Evolutionary conservation across 2,113 vertebrate genomes (phyloP), one percentile per base, ranked within the genome.

Genomic region (Sphyrna mokarran): DNA sequence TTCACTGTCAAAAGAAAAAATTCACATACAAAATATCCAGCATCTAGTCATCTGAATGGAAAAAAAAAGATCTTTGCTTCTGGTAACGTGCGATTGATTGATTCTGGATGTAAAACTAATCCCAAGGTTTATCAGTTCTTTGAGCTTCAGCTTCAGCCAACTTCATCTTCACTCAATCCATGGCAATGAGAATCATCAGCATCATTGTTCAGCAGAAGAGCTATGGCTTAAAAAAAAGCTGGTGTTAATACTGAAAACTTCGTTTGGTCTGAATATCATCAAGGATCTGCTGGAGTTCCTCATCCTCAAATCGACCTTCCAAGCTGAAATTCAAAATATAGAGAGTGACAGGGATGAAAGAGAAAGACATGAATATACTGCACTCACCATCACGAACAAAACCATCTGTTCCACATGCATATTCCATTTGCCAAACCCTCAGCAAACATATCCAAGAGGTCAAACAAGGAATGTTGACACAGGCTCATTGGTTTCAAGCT

Each of bases 181-280:
- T 29, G 37, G 26, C 18, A 48, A 20, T 14, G 93, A 4, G 20
- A 43, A 95, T 3, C 68, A 95, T 37, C 93, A 48, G 40, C 63
- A 37, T 61, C 89, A 93, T 22, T 68, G 14, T 93, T 68, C 93
- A 95, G 40, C 48, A 1, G 43, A 3, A 37, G 95, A 76, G 23
- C 54, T 61, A 13, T 48, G 18, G 9, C 33, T 20, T 80, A 1
- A 29, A 18, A 63, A 63, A 48, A 78, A n/a, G 95, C 37, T 43
- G 40, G 40, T 33, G 0, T 58, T 80, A 99, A 96, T 99, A 99
- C 96, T 99, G 99, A 97, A 99, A 99, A 96, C 99, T 99, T 96
- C 99, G 98, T 97, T 99, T 99, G 76, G 99, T 99, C 97, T 99
- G 99, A 97, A 99, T 99, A 96, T 99, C 99, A 0, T 99, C 99